Evolutionary conservation across 2,888 invertebrate genomes (phyloP), one percentile per base, ranked within the genome.

Genomic region (Amaurobius ferox): DNA sequence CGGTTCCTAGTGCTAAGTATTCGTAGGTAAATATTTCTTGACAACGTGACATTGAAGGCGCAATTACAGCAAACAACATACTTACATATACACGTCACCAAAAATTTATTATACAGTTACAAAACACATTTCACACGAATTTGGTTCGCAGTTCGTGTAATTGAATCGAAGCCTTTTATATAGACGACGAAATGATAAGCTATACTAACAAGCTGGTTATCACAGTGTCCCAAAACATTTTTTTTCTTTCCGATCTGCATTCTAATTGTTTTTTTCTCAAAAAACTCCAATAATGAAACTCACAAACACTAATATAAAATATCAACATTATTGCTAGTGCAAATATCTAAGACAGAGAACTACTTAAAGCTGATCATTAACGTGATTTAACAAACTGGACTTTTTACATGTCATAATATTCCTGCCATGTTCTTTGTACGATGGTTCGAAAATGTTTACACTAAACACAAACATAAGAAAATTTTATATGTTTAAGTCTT

Each of bases 201-300:
- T 86, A 86, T 76, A 71, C 86, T 86, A 86, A 86, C 76, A 86
- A 86, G 86, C 79, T 76, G 86, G 55, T 86, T 86, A 86, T 86
- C 86, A 86, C 86, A 86, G 86, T 86, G 79, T 86, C 86, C 79
- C 70, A 79, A 86, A 86, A 86, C 85, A 86, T 78, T 78, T 86
- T 66, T 32, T 86, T 64, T 74, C 68, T 39, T 79, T 74, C 86
- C 74, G 64, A 61, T 79, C 86, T 76, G 86, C 86, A 30, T 79
- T 73, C 61, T 55, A 39, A 79, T 86, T 70, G 23, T 64, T 66
- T 77, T 76, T 76, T 35, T 64, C 64, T 81, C 67, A 66, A 79
- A 79, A 86, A 74, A 86, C 66, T 86, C 62, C 76, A 76, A 76
- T 86, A 74, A 79, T 73, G 79, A 86, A 86, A 86, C 32, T 79